These are phyloP conservation scores for Nephrocerus scutellatus DNA, from an alignment of 2,888 invertebrate genomes.

Conservation along the genomic window DNA sequence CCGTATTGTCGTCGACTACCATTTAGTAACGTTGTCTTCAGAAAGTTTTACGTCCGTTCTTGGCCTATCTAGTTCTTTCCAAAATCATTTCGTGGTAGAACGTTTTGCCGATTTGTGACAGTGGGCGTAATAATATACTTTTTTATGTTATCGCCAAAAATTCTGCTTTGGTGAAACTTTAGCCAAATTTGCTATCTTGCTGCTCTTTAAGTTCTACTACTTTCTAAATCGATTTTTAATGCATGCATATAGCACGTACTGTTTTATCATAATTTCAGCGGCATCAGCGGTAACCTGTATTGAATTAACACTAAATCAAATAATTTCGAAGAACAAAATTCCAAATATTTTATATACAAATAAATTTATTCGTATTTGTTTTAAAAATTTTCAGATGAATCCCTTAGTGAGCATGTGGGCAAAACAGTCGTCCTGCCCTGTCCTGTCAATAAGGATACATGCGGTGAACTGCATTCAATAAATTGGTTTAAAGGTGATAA, in stretches of 20 bases:
- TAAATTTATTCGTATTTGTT: constrained; percentile 10
- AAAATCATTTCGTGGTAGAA: too few species aligned
- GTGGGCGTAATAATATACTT: constrained; percentile 4
- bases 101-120: constrained; percentile 9
- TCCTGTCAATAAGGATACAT: constrained; percentile 58
- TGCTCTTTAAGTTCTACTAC: too few species aligned
- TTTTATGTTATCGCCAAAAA: constrained; percentile 17
- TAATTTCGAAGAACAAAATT: too few species aligned
- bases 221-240: constrained; percentile 16
- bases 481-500: constrained; percentile 66
- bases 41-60: constrained; percentile 4
- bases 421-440: constrained; percentile 59
- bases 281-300: too few species aligned
- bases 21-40: too few species aligned
- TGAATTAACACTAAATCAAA: too few species aligned
- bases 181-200: background rate
- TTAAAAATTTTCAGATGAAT: constrained; percentile 36
- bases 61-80: too few species aligned
- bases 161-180: constrained; percentile 24
- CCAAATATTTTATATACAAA: too few species aligned
- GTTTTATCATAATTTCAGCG: too few species aligned
- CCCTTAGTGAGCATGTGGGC: constrained; percentile 43
- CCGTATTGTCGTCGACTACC: too few species aligned
- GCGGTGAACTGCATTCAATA: constrained; percentile 68
- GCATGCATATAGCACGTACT: constrained; percentile 25